Base-by-base conservation (phyloP, 2,888 invertebrate genomes). In the Pseudoips prasinana region DNA sequence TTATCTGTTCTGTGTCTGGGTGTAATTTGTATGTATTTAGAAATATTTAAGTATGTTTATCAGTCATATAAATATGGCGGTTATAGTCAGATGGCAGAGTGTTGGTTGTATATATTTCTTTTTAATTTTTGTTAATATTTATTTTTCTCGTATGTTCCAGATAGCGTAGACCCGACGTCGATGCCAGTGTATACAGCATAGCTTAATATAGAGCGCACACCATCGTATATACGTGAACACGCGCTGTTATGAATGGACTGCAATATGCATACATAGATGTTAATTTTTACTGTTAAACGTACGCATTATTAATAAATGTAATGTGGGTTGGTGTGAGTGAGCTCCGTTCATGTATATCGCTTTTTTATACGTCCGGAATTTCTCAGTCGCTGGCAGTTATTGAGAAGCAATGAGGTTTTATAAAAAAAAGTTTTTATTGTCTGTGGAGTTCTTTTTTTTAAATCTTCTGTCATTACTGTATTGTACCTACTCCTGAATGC, bases 261-360 rank as follows among this genome's bases (percentile, higher is more conserved):
- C 78, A 70, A 66, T 64, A 67, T 72, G 69, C 73, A 76, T 74
- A 70, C 68, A 69, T 78, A 79, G 70, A 73, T 74, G 67, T 77
- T 77, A 79, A 73, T 69, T 70, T 64, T 66, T 69, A 83, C 65
- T 73, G 73, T 73, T 75, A 75, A 75, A 60, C n/a, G 57, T 71
- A 72, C 64, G 72, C 75, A 71, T 74, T 71, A 65, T 50, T 59
- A 56, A 55, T 59, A 48, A 56, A 48, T 74, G 71, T 77, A 73
- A 73, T 60, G 74, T 77, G 74, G 64, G 65, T 73, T 58, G 64
- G 73, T 79, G 80, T 83, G 78, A 77, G 72, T 81, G 77, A 75
- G 60, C 56, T 70, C 71, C 63, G 64, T 75, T 38, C 47, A 64
- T 77, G 68, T 71, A 44, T 51, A 73, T 67, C 71, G 76, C 78